Percentiles rank a stretch among this genome's conserved stretches.
These are phyloP conservation scores for Cotesia congregata DNA, from an alignment of 2,888 invertebrate species.

Conservation along the genomic window DNA sequence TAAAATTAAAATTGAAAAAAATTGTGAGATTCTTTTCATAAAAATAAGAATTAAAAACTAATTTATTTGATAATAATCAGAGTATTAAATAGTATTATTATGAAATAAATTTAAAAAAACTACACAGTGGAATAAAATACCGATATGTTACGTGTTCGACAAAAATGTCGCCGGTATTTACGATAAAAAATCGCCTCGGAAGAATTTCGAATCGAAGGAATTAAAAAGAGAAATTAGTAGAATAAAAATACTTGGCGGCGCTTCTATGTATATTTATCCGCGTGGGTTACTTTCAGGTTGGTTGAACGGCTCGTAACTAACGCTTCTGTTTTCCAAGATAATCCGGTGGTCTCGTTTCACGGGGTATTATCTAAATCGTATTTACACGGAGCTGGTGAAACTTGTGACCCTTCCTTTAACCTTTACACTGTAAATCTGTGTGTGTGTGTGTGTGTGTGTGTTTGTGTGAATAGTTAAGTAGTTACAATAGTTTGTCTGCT, in stretches of 20 bases:
- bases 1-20: no score
- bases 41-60: no score
- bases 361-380: slow-evolving; percentile 47
- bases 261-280: not conserved
- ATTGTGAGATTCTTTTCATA: no score
- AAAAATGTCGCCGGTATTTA: no score
- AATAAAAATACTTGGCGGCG: not conserved
- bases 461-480: not conserved
- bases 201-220: not conserved
- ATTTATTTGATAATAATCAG: no score
- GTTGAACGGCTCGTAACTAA: slow-evolving; percentile 17
- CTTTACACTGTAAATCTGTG: slow-evolving; percentile 13
- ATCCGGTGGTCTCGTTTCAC: slow-evolving; percentile 41
- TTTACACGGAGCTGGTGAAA: slow-evolving; percentile 46
- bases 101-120: no score
- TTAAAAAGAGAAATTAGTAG: not conserved
- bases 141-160: no score
- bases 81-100: no score
- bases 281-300: not conserved
- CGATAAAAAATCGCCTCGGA: not conserved
- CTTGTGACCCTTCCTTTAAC: slow-evolving; percentile 33
- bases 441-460: not conserved
- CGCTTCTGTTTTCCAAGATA: slow-evolving; percentile 23
- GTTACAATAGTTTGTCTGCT: not conserved
- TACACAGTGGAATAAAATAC: no score